Percentiles rank a stretch among this genome's conserved stretches.
Evolutionary conservation across 2,888 invertebrate genomes (phyloP).

Genomic region (Lissocephala sabroskyi): DNA sequence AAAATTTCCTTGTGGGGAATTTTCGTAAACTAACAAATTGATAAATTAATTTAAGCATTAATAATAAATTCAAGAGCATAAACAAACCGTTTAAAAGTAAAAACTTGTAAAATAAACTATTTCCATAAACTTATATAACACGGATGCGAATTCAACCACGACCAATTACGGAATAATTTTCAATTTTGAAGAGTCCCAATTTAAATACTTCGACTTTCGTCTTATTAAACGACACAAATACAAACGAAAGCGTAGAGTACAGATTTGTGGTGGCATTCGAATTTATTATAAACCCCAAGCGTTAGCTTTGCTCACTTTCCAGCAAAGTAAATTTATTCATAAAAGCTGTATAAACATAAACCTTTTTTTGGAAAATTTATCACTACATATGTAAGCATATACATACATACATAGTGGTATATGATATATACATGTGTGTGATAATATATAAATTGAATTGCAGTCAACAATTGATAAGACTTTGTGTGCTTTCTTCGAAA

Average conservation of each 20-base stretch:
- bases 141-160: conserved; percentile 49
- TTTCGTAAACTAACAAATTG: no score
- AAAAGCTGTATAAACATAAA: no score
- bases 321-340: no score
- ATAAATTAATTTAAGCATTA: no score
- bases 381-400: background rate
- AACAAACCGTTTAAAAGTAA: no score
- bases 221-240: no score
- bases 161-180: conserved; percentile 56
- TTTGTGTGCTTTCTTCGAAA: conserved; percentile 50
- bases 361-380: background rate
- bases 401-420: conserved; percentile 3
- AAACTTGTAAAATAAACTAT: no score
- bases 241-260: no score
- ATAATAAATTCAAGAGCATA: no score
- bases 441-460: conserved; percentile 29
- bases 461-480: conserved; percentile 54
- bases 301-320: background rate
- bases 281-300: background rate
- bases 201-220: conserved; percentile 58
- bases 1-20: no score
- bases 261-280: no score
- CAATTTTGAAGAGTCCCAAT: conserved; percentile 41
- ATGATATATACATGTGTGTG: conserved; percentile 2
- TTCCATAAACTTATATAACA: no score